Evolutionary conservation across 1,140 invertebrate species (phyloP), one percentile per base, ranked within the genome.

Genomic region (Heliconius congener): DNA sequence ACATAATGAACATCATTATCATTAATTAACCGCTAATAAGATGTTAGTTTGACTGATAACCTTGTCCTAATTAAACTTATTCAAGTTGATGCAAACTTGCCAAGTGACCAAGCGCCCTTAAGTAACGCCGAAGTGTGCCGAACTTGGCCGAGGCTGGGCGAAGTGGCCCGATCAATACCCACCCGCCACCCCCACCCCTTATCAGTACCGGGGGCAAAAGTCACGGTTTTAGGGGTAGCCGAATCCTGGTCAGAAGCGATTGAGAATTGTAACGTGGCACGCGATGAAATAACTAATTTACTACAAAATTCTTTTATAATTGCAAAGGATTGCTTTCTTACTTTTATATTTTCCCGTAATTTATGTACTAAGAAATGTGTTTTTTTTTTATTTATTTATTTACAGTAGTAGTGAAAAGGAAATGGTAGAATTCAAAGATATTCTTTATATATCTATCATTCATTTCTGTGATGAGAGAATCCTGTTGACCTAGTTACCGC

Each of bases 191-290:
- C 87, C 85, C 85, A 83, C 82, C 88, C 82, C 86, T 85, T 87
- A 86, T 90, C 91, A 90, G 90, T 90, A 90, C 90, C 86, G 86
- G 88, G 89, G 91, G 85, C 88, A 91, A 91, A 92, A 94, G 92
- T 94, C 92, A 92, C 90, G 89, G 84, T 90, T 91, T 88, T 84
- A 46, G 86, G 91, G 88, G 91, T 90, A 89, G 84, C 85, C 85
- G 87, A 88, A 92, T 90, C 88, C 81, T 86, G 87, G 86, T 87
- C 87, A 87, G 86, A 78, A 86, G 88, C 87, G 86, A 89, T 90
- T 88, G 85, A 84, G 84, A 74, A 81, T 52, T 74, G 27, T 77
- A 74, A 81, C 72, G 60, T 74, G 72, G 57, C 23, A 42, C 55
- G 72, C 78, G 74, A 80, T 66, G 11, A 66, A 66, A 66, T 66